Base-by-base conservation (phyloP, 2,888 invertebrate species). In the Halictus quadricinctus region DNA sequence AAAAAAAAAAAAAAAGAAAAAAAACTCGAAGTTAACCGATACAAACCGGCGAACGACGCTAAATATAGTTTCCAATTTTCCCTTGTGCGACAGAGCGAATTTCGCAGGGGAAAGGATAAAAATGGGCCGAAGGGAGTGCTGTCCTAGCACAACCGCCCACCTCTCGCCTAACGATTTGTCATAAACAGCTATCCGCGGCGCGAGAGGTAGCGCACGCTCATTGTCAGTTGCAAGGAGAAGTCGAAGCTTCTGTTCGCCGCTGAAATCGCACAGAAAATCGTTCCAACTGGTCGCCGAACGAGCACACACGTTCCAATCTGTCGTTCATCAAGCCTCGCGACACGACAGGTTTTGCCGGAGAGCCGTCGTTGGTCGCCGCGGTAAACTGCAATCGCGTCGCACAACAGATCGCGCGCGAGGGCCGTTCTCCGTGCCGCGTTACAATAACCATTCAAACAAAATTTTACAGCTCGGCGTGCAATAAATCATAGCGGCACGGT, bases 251-350 rank as follows among this genome's bases (percentile, higher is more conserved):
- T 69, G 69, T 69, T 69, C 36, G 41, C 18, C 18, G 69, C 69
- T 36, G 41, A 69, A 69, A 69, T 69, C 69, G 69, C 41, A 69
- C 69, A 69, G 69, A 69, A 69, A 69, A 69, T 69, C 41, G 69
- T 41, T 69, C 36, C 69, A 41, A 69, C 73, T 46, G 48, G 29
- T 73, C 48, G 73, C 73, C 73, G 48, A 48, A 48, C 73, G 48
- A 25, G 48, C 73, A 50, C 73, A 73, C 73, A 73, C 73, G 54
- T 58, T 36, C 69, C 69, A 69, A 69, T 69, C 69, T 69, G 69
- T 69, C 69, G 69, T 69, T 41, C 69, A 41, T 69, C 69, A 69
- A 69, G 69, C 69, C 21, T 1, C 4, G 69, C 69, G 41, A 41
- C 69, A 21, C 69, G 69, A 69, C 69, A 41, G 36, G 69, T 41